Base-by-base conservation (phyloP, 2,888 invertebrate genomes). In the Heliconius charithonia region DNA sequence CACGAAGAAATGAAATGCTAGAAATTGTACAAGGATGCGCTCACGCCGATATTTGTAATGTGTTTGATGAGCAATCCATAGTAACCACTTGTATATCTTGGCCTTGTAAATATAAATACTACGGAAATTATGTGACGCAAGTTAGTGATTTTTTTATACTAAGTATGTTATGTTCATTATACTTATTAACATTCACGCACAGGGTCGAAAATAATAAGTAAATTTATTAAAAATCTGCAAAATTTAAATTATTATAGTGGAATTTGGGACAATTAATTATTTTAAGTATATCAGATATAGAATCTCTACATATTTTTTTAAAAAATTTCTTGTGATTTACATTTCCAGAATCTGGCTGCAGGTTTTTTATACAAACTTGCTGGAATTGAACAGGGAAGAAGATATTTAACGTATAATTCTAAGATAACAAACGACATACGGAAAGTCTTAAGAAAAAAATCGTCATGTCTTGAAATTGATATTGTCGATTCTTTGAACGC, bases 1-100 rank as follows among this genome's bases (percentile, higher is more conserved):
- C 87, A 22, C 80, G 87, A 1, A 85, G 87, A 72, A 80, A 81
- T 69, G 93, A 94, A 83, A 92, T 88, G 83, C 84, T 89, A 9
- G 91, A 93, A 77, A 93, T 94, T 59, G 85, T 87, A 10, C 89
- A 91, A 80, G 94, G 91, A 22, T 90, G 90, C 79, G 85, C 90
- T 0, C 87, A 92, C 79, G 90, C 93, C 16, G 94, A 94, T 78
- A 82, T 94, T 32, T 94, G 93, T 81, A 93, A 93, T 81, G 84
- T 94, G 75, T 94, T 93, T 80, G 93, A 93, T 41, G 88, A 90
- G 9, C 79, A 88, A 74, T 91, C 93, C 0, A 85, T 94, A 66
- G 91, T 92, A 4, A 84, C 82, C 12, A 81, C 83, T 32, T 92
- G 88, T 78, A 88, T 94, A 82, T 87, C 87, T n/a, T 90, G 90